Evolutionary conservation across 2,888 invertebrate genomes (phyloP), one percentile per base, ranked within the genome.

Genomic region (Gastracanthus pulcherrimus): DNA sequence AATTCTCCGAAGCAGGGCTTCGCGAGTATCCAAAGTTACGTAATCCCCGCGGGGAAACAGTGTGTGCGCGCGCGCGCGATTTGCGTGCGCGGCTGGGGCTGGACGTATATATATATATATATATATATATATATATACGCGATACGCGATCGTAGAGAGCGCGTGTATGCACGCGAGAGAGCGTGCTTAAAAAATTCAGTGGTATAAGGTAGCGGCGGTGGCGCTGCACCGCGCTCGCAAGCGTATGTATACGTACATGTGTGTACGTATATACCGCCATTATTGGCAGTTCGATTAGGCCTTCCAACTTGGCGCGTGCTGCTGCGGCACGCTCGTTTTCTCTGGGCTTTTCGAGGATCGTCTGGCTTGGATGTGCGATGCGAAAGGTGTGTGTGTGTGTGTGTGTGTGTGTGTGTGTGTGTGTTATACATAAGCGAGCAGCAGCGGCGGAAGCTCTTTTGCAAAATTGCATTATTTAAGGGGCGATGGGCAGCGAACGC

Each of bases 211-310:
- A 74, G 64, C 45, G 5, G 48, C 16, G 29, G n/a, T n/a, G n/a
- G n/a, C n/a, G n/a, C n/a, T n/a, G n/a, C n/a, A n/a, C n/a, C n/a
- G n/a, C n/a, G n/a, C n/a, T n/a, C n/a, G n/a, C n/a, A n/a, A n/a
- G n/a, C n/a, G n/a, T n/a, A n/a, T n/a, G n/a, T n/a, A n/a, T n/a
- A 48, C 16, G n/a, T 79, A 45, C 29, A 31, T 3, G 26, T 58
- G 13, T 9, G 16, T 9, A 7, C 51, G 7, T 26, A 34, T 7
- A 64, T 48, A 23, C 41, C 45, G 74, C 36, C 34, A 58, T 82
- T 82, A 82, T 82, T 80, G 82, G 76, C 80, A 74, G 80, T 82
- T 82, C 82, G 80, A 82, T 82, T 82, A 82, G 82, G 77, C 71
- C 64, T 76, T 64, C 31, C 48, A 26, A 51, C 38, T 64, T 72